phyloP scores from a whole-genome alignment of 2,113 vertebrate species.

The Dolichotis patagonum region DNA sequence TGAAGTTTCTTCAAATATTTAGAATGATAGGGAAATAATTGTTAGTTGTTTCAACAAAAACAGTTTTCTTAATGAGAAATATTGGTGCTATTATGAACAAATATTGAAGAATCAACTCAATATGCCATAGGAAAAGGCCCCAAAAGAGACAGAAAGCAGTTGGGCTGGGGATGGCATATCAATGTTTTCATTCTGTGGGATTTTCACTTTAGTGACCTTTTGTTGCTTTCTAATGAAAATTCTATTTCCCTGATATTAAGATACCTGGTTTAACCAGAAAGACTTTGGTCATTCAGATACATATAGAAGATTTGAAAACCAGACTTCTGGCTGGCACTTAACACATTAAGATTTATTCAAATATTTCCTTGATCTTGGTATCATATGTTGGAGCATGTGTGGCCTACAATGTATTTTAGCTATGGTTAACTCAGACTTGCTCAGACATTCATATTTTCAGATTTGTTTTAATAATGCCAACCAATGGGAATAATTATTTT shows the following conservation, averaged over 20 bases:
- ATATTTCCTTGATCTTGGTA: background rate
- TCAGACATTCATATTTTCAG: background rate
- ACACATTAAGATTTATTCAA: background rate
- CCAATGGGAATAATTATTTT: background rate
- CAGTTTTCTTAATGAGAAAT: background rate
- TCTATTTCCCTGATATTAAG: background rate
- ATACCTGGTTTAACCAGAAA: conserved; percentile 9
- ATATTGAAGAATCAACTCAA: background rate
- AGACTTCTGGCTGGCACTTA: background rate
- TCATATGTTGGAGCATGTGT: background rate
- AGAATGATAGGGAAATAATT: background rate
- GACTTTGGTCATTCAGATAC: background rate
- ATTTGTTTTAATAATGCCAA: background rate
- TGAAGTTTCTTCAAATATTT: background rate
- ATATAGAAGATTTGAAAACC: background rate
- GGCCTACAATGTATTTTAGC: background rate
- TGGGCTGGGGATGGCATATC: background rate
- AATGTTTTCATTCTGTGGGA: background rate
- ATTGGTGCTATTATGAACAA: background rate
- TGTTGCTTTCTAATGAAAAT: background rate
- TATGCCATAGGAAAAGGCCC: background rate
- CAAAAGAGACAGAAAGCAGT: background rate
- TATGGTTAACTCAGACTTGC: background rate
- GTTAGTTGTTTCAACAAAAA: background rate
- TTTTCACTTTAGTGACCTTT: background rate